A percentile compares a stretch with the other conserved stretches of the same genome.
These are phyloP conservation scores for Falco naumanni DNA, from an alignment of 2,797 vertebrate genomes.

Conservation along the genomic window DNA sequence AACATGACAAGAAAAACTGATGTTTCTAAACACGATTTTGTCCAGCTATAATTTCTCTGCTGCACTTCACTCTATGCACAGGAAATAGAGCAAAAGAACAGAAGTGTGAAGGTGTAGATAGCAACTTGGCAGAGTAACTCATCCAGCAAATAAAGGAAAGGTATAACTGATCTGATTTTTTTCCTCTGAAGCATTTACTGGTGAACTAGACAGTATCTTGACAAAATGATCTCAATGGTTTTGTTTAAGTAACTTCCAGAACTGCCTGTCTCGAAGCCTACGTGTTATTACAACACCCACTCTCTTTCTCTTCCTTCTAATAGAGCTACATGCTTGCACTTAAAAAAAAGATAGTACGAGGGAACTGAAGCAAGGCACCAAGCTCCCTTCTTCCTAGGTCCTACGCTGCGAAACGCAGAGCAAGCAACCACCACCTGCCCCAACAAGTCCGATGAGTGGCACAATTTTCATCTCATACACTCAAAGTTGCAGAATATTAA, in stretches of 20 bases:
- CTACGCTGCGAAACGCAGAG: not conserved
- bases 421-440: not conserved
- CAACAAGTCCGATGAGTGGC: not conserved
- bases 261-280: slow-evolving; percentile 24
- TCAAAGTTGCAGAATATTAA: not conserved
- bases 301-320: slow-evolving; percentile 21
- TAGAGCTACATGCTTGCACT: not conserved
- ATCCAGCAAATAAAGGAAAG: not conserved
- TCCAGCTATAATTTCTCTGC: not conserved
- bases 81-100: not conserved
- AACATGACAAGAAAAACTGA: not conserved
- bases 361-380: not conserved
- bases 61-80: not conserved
- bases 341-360: not conserved
- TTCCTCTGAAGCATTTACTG: not conserved
- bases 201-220: slow-evolving; percentile 10
- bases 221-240: slow-evolving; percentile 44
- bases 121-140: not conserved
- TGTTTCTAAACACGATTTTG: not conserved
- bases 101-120: not conserved
- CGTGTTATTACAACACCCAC: slow-evolving; percentile 30
- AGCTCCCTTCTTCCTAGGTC: not conserved
- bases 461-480: not conserved
- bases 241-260: slow-evolving; percentile 43
- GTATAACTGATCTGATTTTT: not conserved